A percentile compares a stretch with the other conserved stretches of the same genome.
phyloP scores from a whole-genome alignment of 2,113 vertebrate species.

The Benitochromis conjunctus region DNA sequence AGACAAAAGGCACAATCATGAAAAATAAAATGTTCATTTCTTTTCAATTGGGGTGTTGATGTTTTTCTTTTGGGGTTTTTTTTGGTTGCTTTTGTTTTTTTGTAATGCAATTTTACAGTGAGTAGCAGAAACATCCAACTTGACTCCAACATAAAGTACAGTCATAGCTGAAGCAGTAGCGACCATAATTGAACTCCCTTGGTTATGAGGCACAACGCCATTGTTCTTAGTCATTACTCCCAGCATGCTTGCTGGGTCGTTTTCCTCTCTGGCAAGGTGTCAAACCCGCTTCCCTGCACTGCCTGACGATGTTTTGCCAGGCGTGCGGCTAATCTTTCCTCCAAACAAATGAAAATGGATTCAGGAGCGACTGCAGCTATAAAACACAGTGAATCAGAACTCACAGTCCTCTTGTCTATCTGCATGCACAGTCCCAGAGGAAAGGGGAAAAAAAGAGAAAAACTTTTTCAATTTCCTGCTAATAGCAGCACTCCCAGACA shows the following conservation, averaged over 20 bases:
- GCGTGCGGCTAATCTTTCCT: conserved; percentile 18
- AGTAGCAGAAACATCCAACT: not conserved
- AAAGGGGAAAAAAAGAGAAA: not conserved
- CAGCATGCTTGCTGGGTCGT: conserved; percentile 21
- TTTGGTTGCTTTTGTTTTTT: not conserved
- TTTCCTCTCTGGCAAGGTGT: conserved; percentile 31
- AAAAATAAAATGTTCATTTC: not conserved
- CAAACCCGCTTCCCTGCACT: not conserved
- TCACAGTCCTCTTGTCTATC: conserved; percentile 2
- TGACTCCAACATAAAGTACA: not conserved
- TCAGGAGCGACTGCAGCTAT: conserved; percentile 6
- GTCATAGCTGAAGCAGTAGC: not conserved
- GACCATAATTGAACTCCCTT: conserved; percentile 26
- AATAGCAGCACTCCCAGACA: not conserved
- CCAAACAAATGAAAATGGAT: conserved; percentile 47
- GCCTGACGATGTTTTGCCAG: conserved; percentile 5
- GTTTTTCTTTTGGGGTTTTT: not conserved
- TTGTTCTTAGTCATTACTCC: conserved; percentile 40
- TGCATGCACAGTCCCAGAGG: not conserved
- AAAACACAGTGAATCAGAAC: conserved; percentile 8
- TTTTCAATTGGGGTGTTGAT: not conserved
- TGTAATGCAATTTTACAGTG: not conserved
- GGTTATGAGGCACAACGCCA: not conserved
- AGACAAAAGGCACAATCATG: not conserved
- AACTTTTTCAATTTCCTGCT: conserved; percentile 20